Percentiles rank a stretch among this genome's conserved stretches.
These are phyloP conservation scores for Ctenosaura bakeri DNA, from an alignment of 2,797 vertebrate species.

Conservation along the genomic window DNA sequence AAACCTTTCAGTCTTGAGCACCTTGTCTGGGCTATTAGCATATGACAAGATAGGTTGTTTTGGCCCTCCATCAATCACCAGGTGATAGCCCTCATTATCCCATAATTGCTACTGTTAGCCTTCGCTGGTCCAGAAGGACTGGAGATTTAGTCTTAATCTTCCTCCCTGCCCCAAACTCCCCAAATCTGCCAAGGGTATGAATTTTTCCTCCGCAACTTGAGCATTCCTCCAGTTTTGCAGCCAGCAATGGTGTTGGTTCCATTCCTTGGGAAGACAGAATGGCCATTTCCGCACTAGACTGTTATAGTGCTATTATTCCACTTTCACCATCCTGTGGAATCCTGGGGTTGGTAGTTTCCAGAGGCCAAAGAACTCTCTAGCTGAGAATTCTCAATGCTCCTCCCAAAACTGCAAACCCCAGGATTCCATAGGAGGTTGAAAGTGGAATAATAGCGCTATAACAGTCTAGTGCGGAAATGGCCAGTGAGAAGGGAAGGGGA, in stretches of 20 bases:
- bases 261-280: neutral
- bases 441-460: too few relatives aligned
- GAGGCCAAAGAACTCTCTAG: too few relatives aligned
- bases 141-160: slow-evolving; percentile 67
- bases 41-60: slow-evolving; percentile 78
- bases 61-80: slow-evolving; percentile 89
- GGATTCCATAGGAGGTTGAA: too few relatives aligned
- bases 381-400: too few relatives aligned
- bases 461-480: too few relatives aligned
- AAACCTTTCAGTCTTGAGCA: slow-evolving; percentile 82
- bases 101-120: slow-evolving; percentile 87
- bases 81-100: slow-evolving; percentile 88
- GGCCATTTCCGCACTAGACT: too few relatives aligned
- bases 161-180: slow-evolving; percentile 23
- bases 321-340: too few relatives aligned
- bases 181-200: slow-evolving; percentile 73
- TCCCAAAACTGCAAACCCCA: too few relatives aligned
- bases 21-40: slow-evolving; percentile 86
- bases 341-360: too few relatives aligned
- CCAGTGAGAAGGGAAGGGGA: too few relatives aligned
- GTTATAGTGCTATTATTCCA: too few relatives aligned
- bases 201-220: slow-evolving; percentile 66
- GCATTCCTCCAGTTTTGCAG: slow-evolving; percentile 66
- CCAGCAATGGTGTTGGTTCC: neutral
- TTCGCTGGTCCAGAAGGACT: slow-evolving; percentile 69